Base-by-base conservation (phyloP, 2,888 invertebrate species). In the Bellardia bayeri region DNA sequence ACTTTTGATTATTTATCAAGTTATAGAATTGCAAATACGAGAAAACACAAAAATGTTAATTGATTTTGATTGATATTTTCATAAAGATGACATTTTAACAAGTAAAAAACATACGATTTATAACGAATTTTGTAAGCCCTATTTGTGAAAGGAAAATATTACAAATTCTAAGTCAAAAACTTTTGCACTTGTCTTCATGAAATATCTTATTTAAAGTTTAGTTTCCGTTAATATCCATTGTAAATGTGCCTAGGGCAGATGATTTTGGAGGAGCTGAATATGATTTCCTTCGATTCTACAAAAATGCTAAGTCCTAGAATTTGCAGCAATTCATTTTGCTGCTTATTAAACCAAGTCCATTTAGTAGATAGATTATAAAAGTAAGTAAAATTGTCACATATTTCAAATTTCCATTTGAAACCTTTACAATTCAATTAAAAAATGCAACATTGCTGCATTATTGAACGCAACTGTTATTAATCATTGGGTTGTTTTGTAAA, bases 31-130 rank as follows among this genome's bases (percentile, higher is more conserved):
- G 61, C 23, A 3, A 63, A 13, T 4, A 23, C 23, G 23, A 23
- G 23, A 1, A 3, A 64, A 63, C 42, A 74, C 42, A 74, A 86
- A 66, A 64, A 69, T 63, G 56, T 81, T 85, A 84, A 87, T 87
- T 87, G 87, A 87, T 84, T 84, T 84, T 87, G 87, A 87, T 87
- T 87, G 87, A 87, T 84, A 84, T 87, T 80, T 78, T 84, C 16
- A 63, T 76, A 37, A 54, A 72, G 75, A 30, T 23, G 13, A 40
- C 58, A 61, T 23, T 14, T 40, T 23, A 23, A 23, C 23, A 56
- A 23, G 14, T 16, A 56, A 4, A 56, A n/a, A 11, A 23, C 23
- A 23, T 23, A 23, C 23, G 23, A 58, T 14, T 58, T 68, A 58
- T 11, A 14, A 68, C 74, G 82, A 68, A 82, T 58, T 49, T 4